A percentile compares a stretch with the other conserved stretches of the same genome.
Conservation (phyloP, 2,888 invertebrate species). For the Synergus japonicus region DNA sequence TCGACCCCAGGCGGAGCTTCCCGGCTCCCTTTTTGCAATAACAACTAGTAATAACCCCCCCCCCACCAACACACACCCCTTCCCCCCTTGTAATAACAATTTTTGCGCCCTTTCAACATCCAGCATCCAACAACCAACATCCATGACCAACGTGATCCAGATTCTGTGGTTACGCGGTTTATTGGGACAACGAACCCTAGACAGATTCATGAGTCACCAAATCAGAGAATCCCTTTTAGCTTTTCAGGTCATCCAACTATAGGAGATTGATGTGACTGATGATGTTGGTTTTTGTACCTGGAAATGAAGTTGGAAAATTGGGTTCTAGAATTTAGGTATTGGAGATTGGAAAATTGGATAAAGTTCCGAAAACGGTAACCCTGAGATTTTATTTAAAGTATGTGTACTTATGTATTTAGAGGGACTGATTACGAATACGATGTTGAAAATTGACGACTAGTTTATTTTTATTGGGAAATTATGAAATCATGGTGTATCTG, state of each 20-base stretch:
- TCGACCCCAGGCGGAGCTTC: slow-evolving; percentile 75
- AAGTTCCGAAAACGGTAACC: too few species aligned
- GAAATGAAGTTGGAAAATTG: background rate
- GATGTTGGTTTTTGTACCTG: background rate
- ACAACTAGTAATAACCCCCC: slow-evolving; percentile 50
- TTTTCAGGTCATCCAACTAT: background rate
- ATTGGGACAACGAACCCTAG: background rate
- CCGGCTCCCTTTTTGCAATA: slow-evolving; percentile 58
- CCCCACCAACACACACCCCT: too few species aligned
- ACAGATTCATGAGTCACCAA: background rate
- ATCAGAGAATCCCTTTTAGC: background rate
- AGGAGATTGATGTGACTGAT: background rate
- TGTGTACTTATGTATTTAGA: too few species aligned
- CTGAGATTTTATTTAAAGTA: too few species aligned
- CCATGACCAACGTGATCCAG: background rate
- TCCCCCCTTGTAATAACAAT: slow-evolving; percentile 48
- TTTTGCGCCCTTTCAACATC: slow-evolving; percentile 29
- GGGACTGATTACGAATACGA: too few species aligned
- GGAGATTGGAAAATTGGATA: too few species aligned
- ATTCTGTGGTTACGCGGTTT: background rate
- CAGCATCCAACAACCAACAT: slow-evolving; percentile 6
- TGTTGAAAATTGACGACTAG: too few species aligned
- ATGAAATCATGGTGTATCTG: too few species aligned
- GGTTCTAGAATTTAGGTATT: background rate
- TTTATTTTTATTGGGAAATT: too few species aligned